These are phyloP conservation scores for Monopterus albus DNA, from an alignment of 2,113 vertebrate species.

Conservation along the genomic window DNA sequence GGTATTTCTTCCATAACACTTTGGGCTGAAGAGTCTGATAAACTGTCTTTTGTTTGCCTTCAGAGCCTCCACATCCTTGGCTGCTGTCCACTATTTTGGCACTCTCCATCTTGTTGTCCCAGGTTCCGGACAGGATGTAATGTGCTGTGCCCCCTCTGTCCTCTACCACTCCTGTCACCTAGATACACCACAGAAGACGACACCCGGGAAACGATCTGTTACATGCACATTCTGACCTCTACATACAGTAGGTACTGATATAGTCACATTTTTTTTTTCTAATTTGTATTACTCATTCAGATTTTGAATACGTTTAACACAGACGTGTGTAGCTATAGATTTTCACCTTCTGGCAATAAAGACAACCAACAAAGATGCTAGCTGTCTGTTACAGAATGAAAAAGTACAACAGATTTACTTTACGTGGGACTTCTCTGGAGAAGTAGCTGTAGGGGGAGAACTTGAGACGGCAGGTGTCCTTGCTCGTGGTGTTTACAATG, in stretches of 20 bases:
- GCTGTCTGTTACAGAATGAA: neutral
- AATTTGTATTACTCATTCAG: too few relatives aligned
- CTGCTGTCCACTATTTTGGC: constrained; percentile 92
- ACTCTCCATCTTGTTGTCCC: constrained; percentile 96
- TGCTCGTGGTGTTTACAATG: constrained; percentile 91
- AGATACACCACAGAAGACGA: constrained; percentile 19
- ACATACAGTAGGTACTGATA: neutral
- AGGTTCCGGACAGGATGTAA: constrained; percentile 93
- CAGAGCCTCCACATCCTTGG: constrained; percentile 83
- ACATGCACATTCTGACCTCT: neutral
- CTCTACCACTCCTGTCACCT: constrained; percentile 93
- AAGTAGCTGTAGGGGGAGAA: constrained; percentile 98
- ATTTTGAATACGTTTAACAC: too few relatives aligned
- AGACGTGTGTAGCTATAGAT: neutral
- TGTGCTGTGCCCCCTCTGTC: constrained; percentile 86
- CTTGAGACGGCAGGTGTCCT: constrained; percentile 95
- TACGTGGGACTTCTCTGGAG: constrained; percentile 92
- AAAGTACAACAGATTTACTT: constrained; percentile 79
- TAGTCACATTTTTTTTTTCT: too few relatives aligned
- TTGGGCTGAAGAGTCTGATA: constrained; percentile 94
- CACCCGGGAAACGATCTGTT: constrained; percentile 25
- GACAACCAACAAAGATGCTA: neutral
- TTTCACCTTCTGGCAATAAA: neutral
- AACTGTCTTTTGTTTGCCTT: constrained; percentile 93
- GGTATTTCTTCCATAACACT: constrained; percentile 95